Evolutionary conservation across 2,888 invertebrate species (phyloP), one percentile per base, ranked within the genome.

Genomic region (Ypsolopha sequella): DNA sequence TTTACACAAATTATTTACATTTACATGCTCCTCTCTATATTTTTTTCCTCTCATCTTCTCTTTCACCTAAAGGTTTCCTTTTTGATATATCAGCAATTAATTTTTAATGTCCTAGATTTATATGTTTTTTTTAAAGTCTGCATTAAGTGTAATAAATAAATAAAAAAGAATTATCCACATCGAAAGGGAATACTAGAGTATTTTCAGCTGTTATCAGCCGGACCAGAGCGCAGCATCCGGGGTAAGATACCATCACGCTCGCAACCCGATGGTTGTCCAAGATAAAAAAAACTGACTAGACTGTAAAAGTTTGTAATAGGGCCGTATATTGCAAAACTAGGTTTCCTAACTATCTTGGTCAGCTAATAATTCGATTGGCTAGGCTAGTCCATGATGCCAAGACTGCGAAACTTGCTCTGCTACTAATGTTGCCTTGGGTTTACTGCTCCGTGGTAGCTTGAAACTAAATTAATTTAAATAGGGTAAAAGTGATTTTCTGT

Each of bases 211-310:
- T 49, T 49, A 49, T 49, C 49, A 34, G 39, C 7, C 24, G 33
- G n/a, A n/a, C 33, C 24, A 11, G 36, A 38, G 64, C 72, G 73
- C 73, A 70, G 63, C 61, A 56, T 38, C 49, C 49, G 41, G 50
- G 41, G 41, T 54, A 60, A 70, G 80, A 82, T 81, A 76, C 59
- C 66, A 84, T 81, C 80, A 70, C 62, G 63, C 64, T 63, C 69
- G 74, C 76, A 76, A 76, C 80, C 77, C 81, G 78, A 82, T 80
- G 24, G 24, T 4, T 3, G 24, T 3, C 24, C 24, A 24, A 2
- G 24, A 24, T 24, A 24, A 3, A 24, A 4, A 24, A 24, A 24
- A 24, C 24, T 24, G 24, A 4, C 24, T 4, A 24, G 24, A 24
- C 24, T 24, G 24, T 24, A 24, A 3, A 24, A 24, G 24, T 4